Conservation (phyloP, 2,888 invertebrate genomes). For the Brachyopa scutellaris region DNA sequence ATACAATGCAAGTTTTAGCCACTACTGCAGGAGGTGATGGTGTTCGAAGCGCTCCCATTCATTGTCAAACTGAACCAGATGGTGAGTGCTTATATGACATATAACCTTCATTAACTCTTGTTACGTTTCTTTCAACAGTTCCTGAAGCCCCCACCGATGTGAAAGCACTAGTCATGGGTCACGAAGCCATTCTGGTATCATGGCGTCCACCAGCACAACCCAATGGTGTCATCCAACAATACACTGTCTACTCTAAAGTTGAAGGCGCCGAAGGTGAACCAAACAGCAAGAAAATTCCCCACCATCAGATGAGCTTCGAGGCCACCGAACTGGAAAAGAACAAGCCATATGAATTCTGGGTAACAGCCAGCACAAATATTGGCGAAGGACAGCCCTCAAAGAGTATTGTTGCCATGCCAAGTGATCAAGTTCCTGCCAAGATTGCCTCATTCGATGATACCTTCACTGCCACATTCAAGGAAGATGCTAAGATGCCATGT, state of each 20-base stretch:
- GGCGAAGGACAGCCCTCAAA: conserved; percentile 96
- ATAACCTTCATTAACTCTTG: no score
- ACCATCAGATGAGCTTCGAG: conserved; percentile 93
- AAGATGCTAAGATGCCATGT: conserved; percentile 95
- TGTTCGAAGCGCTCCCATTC: conserved; percentile 88
- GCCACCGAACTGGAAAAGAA: conserved; percentile 91
- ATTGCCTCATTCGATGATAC: conserved; percentile 97
- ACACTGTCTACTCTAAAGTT: conserved; percentile 94
- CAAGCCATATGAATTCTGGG: conserved; percentile 95
- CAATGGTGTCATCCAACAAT: conserved; percentile 96
- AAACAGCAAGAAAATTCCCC: conserved; percentile 89
- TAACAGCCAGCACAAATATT: conserved; percentile 95
- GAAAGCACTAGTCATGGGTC: conserved; percentile 95
- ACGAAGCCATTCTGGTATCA: conserved; percentile 94
- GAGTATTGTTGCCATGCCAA: conserved; percentile 92
- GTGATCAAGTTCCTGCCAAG: conserved; percentile 91
- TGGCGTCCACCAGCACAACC: conserved; percentile 97
- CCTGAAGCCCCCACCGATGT: conserved; percentile 96
- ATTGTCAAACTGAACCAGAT: conserved; percentile 97
- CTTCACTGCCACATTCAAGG: conserved; percentile 95
- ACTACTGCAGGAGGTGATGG: conserved; percentile 98
- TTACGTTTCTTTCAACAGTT: conserved; percentile 84
- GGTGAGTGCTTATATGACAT: no score
- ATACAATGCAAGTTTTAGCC: conserved; percentile 97
- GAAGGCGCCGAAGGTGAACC: conserved; percentile 86